A percentile compares a stretch with the other conserved stretches of the same genome.
Conservation (phyloP, 2,113 vertebrate species). For the Pedionomus torquatus region DNA sequence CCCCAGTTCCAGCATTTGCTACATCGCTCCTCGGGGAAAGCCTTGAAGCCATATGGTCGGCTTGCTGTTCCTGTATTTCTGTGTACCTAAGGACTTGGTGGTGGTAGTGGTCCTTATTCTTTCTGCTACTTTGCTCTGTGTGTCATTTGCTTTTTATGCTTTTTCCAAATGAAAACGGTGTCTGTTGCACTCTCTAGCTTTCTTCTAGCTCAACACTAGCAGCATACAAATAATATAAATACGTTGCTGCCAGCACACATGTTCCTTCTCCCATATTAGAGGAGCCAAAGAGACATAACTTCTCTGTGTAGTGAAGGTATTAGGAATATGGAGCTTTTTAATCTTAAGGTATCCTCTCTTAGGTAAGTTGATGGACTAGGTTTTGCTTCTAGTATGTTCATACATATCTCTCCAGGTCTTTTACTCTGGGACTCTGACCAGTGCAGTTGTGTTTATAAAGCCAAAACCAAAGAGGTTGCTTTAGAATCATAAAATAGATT, state of each 20-base stretch:
- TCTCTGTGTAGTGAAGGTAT: neutral
- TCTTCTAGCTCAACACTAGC: neutral
- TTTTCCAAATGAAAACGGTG: neutral
- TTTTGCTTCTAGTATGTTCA: neutral
- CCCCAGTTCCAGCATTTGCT: neutral
- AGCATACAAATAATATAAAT: neutral
- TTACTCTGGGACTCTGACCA: neutral
- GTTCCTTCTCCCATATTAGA: neutral
- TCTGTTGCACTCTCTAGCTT: neutral
- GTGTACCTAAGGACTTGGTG: neutral
- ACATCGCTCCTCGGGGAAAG: neutral
- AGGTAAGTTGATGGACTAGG: neutral
- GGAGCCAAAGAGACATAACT: neutral
- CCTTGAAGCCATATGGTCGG: neutral
- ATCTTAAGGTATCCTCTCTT: neutral
- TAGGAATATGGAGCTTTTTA: neutral
- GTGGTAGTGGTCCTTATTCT: neutral
- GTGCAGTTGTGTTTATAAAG: neutral
- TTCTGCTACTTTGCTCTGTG: neutral
- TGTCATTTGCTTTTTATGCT: neutral
- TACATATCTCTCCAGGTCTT: neutral
- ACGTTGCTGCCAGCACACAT: accelerated
- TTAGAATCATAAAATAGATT: neutral
- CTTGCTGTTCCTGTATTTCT: neutral
- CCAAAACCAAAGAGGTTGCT: neutral